Conservation (phyloP, 2,888 invertebrate genomes). For the Drosophila suboccidentalis region DNA sequence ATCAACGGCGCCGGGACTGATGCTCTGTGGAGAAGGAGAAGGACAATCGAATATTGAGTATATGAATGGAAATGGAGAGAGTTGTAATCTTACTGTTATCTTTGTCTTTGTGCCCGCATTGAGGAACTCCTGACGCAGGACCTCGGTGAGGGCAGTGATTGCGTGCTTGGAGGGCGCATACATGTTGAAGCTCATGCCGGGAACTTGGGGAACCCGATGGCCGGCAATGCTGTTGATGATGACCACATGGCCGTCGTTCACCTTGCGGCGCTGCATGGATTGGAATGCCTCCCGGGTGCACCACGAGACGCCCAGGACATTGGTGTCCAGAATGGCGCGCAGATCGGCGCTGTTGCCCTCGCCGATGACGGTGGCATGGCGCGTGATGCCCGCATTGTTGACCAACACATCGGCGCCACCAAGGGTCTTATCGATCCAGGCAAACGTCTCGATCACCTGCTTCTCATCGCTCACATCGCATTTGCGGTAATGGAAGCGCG, state of each 20-base stretch:
- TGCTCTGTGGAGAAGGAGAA: constrained; percentile 61
- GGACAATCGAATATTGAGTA: background rate
- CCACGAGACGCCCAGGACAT: constrained; percentile 85
- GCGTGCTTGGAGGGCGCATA: constrained; percentile 84
- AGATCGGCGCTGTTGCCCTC: constrained; percentile 69
- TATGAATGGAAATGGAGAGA: background rate
- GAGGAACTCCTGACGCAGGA: constrained; percentile 83
- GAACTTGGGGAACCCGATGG: constrained; percentile 82
- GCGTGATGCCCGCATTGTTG: constrained; percentile 87
- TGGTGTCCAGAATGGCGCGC: constrained; percentile 85
- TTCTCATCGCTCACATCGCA: constrained; percentile 87
- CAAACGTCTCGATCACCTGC: constrained; percentile 87
- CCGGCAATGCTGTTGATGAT: constrained; percentile 85
- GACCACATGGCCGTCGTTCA: constrained; percentile 86
- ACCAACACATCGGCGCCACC: constrained; percentile 88
- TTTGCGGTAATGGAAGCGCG: constrained; percentile 83
- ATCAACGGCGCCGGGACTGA: constrained; percentile 80
- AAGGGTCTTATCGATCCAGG: constrained; percentile 85
- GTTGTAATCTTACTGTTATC: constrained; percentile 74
- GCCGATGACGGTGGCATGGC: constrained; percentile 15
- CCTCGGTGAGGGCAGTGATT: constrained; percentile 83
- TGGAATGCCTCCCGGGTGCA: constrained; percentile 86
- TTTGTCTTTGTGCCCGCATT: constrained; percentile 72
- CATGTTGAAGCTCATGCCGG: constrained; percentile 67
- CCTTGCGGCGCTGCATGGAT: constrained; percentile 85